These are phyloP conservation scores for Ruditapes philippinarum DNA, from an alignment of 1,140 invertebrate genomes.

Conservation along the genomic window DNA sequence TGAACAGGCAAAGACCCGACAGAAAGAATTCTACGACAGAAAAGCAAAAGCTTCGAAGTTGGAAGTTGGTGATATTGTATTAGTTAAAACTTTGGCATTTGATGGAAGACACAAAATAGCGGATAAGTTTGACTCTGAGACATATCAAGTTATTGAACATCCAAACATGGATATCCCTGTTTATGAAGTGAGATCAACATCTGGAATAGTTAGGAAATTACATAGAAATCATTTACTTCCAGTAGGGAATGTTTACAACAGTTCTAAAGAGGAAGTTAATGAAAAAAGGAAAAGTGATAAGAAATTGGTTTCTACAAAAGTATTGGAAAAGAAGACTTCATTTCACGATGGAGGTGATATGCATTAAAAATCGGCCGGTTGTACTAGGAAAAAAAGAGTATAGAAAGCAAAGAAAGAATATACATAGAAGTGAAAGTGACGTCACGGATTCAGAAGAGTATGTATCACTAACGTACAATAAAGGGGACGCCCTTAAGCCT, in stretches of 20 bases:
- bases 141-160: conserved; percentile 18
- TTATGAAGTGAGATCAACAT: conserved; percentile 29
- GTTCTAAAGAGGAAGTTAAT: background rate
- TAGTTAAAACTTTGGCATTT: conserved; percentile 14
- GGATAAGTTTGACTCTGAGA: conserved; percentile 43
- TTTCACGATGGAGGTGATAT: background rate
- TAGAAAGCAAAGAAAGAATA: background rate
- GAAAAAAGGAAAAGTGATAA: background rate
- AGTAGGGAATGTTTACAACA: background rate
- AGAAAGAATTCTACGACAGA: conserved; percentile 51
- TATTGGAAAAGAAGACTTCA: background rate
- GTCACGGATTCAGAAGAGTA: too few species aligned
- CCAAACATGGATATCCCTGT: conserved; percentile 40
- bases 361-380: background rate
- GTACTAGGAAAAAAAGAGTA: background rate
- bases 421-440: background rate
- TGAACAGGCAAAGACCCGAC: background rate
- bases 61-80: conserved; percentile 44
- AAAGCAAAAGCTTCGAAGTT: conserved; percentile 39
- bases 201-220: conserved; percentile 21
- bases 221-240: conserved; percentile 52
- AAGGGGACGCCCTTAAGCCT: too few species aligned
- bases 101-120: conserved; percentile 60
- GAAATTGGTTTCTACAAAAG: background rate
- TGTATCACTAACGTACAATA: too few species aligned